phyloP scores from a whole-genome alignment of 1,140 invertebrate species.

The Vanessa atalanta region DNA sequence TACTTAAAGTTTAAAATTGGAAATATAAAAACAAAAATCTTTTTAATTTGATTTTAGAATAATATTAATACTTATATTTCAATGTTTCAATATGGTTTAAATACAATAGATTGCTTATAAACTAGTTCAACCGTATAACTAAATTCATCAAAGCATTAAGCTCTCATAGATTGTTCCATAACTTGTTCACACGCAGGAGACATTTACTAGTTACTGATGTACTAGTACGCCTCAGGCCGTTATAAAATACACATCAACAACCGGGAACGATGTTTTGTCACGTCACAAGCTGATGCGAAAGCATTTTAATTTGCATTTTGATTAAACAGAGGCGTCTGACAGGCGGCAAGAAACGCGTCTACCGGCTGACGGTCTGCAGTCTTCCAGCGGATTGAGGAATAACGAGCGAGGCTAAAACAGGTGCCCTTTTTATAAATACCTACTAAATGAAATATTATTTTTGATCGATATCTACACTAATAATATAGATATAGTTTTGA shows the following conservation, averaged over 20 bases:
- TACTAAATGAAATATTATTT: no score
- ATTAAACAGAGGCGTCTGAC: conserved; percentile 63
- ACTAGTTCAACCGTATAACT: neutral
- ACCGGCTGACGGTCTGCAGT: conserved; percentile 24
- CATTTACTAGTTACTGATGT: conserved; percentile 27
- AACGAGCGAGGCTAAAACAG: neutral
- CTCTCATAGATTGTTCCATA: conserved; percentile 2
- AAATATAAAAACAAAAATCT: no score
- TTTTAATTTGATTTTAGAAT: no score
- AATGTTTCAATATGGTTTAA: no score
- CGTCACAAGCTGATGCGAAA: conserved; percentile 56
- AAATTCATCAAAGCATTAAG: neutral
- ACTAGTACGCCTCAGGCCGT: conserved; percentile 37
- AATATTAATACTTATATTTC: no score
- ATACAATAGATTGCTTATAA: no score
- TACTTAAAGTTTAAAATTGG: no score
- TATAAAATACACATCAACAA: conserved; percentile 58
- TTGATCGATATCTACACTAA: no score
- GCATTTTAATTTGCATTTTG: conserved; percentile 71
- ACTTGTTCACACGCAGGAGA: conserved; percentile 10
- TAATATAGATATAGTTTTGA: no score
- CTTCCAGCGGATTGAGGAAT: conserved; percentile 11
- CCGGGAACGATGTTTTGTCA: conserved; percentile 57
- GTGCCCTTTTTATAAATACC: neutral
- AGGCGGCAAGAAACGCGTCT: conserved; percentile 35